phyloP scores from a whole-genome alignment of 2,888 invertebrate genomes.

The Monopis laevigella region DNA sequence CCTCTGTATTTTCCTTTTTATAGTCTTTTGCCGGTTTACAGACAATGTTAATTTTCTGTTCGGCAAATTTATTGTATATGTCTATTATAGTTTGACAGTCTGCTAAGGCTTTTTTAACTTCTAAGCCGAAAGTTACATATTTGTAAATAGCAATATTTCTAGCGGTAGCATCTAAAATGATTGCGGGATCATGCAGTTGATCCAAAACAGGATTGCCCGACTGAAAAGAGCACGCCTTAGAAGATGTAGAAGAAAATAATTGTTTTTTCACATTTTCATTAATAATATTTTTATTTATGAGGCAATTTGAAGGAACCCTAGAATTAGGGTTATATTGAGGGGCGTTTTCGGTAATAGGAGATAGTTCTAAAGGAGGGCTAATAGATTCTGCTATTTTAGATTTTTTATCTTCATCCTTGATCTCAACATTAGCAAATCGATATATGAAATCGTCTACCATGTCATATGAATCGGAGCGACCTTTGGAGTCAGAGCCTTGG shows the following conservation, averaged over 20 bases:
- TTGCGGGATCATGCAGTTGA: slow-evolving; percentile 21
- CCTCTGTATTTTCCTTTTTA: no score
- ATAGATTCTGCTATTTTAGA: slow-evolving; percentile 35
- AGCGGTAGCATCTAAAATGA: slow-evolving; percentile 16
- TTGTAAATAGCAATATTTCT: slow-evolving; percentile 34
- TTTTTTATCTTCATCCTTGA: slow-evolving; percentile 22
- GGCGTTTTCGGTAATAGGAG: slow-evolving; percentile 40
- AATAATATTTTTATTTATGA: slow-evolving; percentile 24
- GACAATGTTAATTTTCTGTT: no score
- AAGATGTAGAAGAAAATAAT: slow-evolving; percentile 19
- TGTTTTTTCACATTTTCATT: slow-evolving; percentile 22
- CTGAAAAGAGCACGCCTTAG: slow-evolving; percentile 25
- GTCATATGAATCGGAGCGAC: slow-evolving; percentile 36
- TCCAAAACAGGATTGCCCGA: slow-evolving; percentile 29
- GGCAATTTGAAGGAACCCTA: slow-evolving; percentile 32
- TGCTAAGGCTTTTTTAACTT: slow-evolving; percentile 58
- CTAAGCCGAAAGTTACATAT: slow-evolving; percentile 48
- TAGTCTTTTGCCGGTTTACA: no score
- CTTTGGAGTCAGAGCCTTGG: slow-evolving; percentile 43
- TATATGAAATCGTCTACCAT: slow-evolving; percentile 45
- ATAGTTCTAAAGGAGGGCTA: slow-evolving; percentile 54
- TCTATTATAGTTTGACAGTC: slow-evolving; percentile 58
- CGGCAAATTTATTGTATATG: slow-evolving; percentile 31
- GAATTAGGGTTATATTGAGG: slow-evolving; percentile 41
- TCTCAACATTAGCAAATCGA: slow-evolving; percentile 47